Evolutionary conservation across 2,797 vertebrate species (phyloP), one percentile per base, ranked within the genome.

Genomic region (Darevskia nairensis): DNA sequence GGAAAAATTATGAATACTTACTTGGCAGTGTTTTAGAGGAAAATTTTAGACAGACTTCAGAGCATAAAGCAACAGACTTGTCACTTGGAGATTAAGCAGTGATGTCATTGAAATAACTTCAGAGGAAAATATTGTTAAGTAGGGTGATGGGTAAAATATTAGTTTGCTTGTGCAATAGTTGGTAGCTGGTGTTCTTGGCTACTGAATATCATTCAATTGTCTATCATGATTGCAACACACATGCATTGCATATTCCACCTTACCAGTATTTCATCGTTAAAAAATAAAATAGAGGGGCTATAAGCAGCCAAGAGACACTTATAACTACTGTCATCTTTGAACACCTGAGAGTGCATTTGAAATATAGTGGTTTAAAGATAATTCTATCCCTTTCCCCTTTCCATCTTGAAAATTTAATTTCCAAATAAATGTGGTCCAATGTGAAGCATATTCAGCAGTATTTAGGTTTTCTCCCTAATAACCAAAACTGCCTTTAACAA

Each of bases 21-120:
- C 23, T 80, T 89, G 87, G 87, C 87, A 84, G 74, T 80, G 50
- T 84, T 85, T 84, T 84, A 80, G 76, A 89, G 87, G 87, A 84
- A 88, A 88, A 46, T 21, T 80, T 84, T 88, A 84, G 87, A 80
- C 46, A 84, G 87, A 72, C 46, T 86, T 71, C 27, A 79, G 76
- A 79, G 8, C 66, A 71, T 69, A 71, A 44, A 86, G 77, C 44
- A 80, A 59, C 29, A 74, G 68, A 61, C 39, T 74, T 89, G 82
- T 89, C 88, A 89, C 55, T 80, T 85, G 32, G 50, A 80, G 77
- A 50, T 74, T 85, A 89, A 84, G 50, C 29, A n/a, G 27, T 85
- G 82, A 85, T 50, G n/a, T 85, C 88, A 89, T 85, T 68, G 83
- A 10, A 78, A 55, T 72, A 94, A 93, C 90, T 93, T 94, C 88